Conservation (phyloP, 2,113 vertebrate genomes). For the Tyto alba region DNA sequence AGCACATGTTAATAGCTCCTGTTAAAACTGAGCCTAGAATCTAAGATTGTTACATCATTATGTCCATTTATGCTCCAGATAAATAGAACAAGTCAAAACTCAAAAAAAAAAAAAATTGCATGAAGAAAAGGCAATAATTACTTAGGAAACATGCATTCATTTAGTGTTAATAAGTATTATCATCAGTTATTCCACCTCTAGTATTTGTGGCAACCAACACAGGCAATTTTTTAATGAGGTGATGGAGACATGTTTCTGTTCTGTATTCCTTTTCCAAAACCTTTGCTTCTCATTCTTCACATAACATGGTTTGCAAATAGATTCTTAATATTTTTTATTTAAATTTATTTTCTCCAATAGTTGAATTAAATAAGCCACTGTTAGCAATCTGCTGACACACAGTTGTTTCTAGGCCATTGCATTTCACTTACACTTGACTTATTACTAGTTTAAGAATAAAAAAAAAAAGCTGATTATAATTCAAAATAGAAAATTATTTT, state of each 20-base stretch:
- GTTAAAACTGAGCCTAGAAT: background rate
- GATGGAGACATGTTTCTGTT: background rate
- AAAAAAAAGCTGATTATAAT: background rate
- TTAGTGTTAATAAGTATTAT: background rate
- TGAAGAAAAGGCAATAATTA: background rate
- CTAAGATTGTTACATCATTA: fast-evolving
- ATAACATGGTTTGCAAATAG: background rate
- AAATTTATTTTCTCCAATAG: background rate
- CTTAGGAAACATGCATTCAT: background rate
- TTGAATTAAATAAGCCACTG: background rate
- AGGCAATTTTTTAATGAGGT: background rate
- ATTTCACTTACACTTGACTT: background rate
- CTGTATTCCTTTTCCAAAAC: background rate
- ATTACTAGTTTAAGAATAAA: background rate
- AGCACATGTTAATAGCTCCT: background rate
- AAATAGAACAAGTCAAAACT: background rate
- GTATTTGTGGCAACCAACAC: background rate
- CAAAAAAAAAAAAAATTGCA: background rate
- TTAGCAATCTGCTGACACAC: background rate
- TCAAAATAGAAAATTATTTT: background rate
- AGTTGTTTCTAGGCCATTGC: background rate
- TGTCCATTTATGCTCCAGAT: background rate
- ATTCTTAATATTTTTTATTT: background rate
- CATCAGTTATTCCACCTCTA: background rate
- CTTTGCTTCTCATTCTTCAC: background rate